These are phyloP conservation scores for Spinus pinus DNA, from an alignment of 2,797 vertebrate species.

Conservation along the genomic window DNA sequence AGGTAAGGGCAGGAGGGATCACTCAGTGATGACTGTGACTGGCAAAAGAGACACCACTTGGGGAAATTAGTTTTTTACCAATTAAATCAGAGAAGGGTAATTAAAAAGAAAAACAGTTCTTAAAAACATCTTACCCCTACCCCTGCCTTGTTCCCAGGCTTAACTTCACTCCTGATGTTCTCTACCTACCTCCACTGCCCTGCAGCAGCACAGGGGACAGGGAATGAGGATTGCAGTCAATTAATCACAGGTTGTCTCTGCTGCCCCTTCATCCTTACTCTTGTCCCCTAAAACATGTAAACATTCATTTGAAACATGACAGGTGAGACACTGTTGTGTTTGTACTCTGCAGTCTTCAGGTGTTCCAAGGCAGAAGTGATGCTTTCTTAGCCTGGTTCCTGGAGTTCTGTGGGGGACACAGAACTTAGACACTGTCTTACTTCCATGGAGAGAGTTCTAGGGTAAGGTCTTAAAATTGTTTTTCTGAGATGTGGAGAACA, in stretches of 20 bases:
- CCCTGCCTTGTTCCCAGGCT: background rate
- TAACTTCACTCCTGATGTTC: background rate
- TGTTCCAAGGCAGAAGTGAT: background rate
- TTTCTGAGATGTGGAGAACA: background rate
- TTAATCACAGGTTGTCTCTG: background rate
- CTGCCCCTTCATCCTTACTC: background rate
- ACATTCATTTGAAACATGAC: background rate
- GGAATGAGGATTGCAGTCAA: background rate
- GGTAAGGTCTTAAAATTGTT: background rate
- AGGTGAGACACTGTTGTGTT: background rate
- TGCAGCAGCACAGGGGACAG: background rate
- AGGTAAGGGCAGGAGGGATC: background rate
- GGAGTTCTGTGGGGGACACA: background rate
- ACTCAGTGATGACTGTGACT: too few relatives aligned
- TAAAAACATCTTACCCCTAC: background rate
- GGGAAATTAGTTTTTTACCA: background rate
- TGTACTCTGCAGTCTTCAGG: background rate
- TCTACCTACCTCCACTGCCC: rapidly evolving
- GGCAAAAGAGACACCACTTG: background rate
- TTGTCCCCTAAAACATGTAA: background rate
- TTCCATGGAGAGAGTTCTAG: background rate
- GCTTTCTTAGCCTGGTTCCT: background rate
- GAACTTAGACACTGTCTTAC: background rate
- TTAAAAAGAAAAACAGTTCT: background rate
- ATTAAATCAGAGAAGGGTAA: background rate